Evolutionary conservation across 64 coral and sea anemone genomes (phyloP), one percentile per base, ranked within the genome.

Genomic region (Montipora foliosa): DNA sequence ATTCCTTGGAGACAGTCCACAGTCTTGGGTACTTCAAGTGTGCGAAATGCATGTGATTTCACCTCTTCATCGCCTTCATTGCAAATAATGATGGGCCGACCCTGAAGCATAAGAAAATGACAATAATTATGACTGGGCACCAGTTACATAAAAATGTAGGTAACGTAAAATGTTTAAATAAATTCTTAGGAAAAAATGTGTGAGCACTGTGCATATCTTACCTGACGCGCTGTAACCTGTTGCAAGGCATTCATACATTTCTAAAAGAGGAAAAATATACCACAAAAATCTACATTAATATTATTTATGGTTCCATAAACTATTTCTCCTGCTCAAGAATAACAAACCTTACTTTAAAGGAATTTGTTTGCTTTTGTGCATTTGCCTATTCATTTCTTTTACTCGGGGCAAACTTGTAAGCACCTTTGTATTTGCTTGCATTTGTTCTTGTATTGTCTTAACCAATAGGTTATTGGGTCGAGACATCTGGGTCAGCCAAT

Each of bases 231-330:
- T 44, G 97, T 98, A 20, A 98, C 97, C 77, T 98, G 90, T 47
- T 98, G 97, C 14, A 98, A 67, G 6, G 97, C 97, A 90, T 98
- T 98, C 97, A 98, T 98, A 25, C 94, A 95, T 95, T 98, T 98
- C 97, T 98, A 76, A 75, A 75, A 91, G 77, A 76, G n/a, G 4
- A 66, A 72, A 71, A 21, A 71, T 67, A 37, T 57, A 57, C 0
- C 11, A 57, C 53, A 57, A 11, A 0, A 57, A 4, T 57, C 6
- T 11, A 57, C 11, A 57, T 57, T 57, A 57, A 11, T 8, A 57
- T 8, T 57, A 57, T 11, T 6, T 57, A 57, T 57, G 53, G 6
- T 57, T 8, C 53, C 53, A 57, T 57, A 57, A 57, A 57, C 53
- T 11, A 8, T 57, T 57, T 57, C 11, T 11, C 6, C 53, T 57